These are phyloP conservation scores for Himalopsyche japonica DNA, from an alignment of 2,888 invertebrate species.

Conservation along the genomic window DNA sequence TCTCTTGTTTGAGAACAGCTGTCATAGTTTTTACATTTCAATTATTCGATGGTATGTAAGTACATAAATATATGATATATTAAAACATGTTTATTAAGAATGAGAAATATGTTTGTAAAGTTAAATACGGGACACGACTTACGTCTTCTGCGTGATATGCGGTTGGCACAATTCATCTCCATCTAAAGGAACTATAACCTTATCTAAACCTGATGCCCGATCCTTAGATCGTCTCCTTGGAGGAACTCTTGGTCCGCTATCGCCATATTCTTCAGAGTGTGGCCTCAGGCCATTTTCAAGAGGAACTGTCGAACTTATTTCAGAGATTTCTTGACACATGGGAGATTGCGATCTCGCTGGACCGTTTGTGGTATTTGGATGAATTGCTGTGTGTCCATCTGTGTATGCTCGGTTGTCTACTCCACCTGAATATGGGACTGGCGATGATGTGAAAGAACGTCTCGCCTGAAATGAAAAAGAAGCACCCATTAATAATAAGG, in stretches of 20 bases:
- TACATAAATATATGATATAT: no score
- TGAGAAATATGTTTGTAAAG: neutral
- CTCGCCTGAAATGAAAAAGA: neutral
- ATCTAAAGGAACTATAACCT: neutral
- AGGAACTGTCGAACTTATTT: neutral
- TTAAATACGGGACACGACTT: neutral
- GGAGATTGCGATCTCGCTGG: neutral
- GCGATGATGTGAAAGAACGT: neutral
- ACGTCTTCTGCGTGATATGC: neutral
- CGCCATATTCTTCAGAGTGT: neutral
- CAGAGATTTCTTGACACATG: neutral
- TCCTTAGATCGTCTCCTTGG: constrained; percentile 25
- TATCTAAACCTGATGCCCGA: neutral
- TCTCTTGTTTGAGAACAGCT: no score
- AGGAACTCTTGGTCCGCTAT: constrained; percentile 21
- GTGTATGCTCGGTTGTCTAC: neutral
- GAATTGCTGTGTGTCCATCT: neutral
- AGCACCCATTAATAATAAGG: no score
- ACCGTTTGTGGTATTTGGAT: neutral
- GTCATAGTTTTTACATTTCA: no score
- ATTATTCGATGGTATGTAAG: no score
- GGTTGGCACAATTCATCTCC: neutral
- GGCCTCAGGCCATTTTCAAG: neutral
- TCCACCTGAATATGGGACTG: neutral
- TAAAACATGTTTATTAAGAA: no score